Conservation (phyloP, 2,888 invertebrate species). For the Calameuta idolon region DNA sequence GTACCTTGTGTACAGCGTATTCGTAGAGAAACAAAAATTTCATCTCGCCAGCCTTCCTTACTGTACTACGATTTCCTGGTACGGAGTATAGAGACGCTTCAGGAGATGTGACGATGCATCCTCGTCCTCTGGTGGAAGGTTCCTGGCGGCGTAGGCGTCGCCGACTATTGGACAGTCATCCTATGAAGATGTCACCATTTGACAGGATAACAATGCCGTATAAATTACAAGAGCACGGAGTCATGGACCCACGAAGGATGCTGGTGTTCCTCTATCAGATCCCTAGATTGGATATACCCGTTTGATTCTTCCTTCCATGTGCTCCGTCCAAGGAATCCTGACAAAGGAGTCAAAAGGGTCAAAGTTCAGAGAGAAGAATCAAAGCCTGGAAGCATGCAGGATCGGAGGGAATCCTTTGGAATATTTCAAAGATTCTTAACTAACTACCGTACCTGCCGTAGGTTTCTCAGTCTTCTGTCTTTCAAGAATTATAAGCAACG, state of each 20-base stretch:
- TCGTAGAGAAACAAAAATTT: background rate
- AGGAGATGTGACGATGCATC: background rate
- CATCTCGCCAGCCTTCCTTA: background rate
- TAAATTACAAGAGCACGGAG: constrained; percentile 48
- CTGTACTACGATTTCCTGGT: background rate
- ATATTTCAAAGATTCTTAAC: background rate
- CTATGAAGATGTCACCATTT: constrained; percentile 54
- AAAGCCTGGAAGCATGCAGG: background rate
- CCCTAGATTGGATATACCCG: background rate
- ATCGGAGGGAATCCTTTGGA: background rate
- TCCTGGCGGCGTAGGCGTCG: constrained; percentile 24
- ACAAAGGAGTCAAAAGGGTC: background rate
- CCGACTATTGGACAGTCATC: constrained; percentile 33
- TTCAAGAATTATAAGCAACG: background rate
- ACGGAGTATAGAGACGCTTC: background rate
- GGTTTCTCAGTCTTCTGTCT: background rate
- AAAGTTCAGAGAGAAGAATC: background rate
- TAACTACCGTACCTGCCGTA: background rate
- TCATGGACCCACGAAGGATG: background rate
- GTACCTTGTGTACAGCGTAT: background rate
- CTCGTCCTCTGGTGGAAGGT: background rate
- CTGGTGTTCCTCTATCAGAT: background rate
- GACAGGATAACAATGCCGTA: constrained; percentile 55
- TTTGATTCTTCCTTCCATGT: background rate
- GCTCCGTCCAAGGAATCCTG: background rate